Evolutionary conservation across 2,888 invertebrate genomes (phyloP), one percentile per base, ranked within the genome.

Genomic region (Eristalis pertinax): DNA sequence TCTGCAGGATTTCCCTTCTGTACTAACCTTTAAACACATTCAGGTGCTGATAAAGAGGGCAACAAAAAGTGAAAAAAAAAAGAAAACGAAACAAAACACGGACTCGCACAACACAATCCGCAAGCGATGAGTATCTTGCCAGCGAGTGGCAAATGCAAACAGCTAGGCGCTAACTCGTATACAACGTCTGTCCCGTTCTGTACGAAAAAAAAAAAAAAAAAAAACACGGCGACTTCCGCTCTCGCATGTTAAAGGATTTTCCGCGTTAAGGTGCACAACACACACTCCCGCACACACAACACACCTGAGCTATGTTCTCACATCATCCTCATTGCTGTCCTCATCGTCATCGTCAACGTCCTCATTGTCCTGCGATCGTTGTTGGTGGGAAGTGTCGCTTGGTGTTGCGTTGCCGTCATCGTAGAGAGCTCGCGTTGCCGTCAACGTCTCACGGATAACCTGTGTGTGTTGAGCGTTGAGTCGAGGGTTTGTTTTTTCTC

Each of bases 151-250:
- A 65, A 69, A 68, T 32, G n/a, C 64, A 62, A 50, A 67, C 67
- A 73, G 35, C 29, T 35, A 68, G 68, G 43, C 38, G 4, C 10
- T n/a, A n/a, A 50, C 43, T 50, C 43, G 50, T 78, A 82, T 76
- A 74, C 74, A 74, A 35, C 43, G 70, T 67, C 70, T 76, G 81
- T 67, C 43, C 70, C 73, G 76, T 75, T n/a, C 68, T 68, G 56
- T 22, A 77, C 60, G 35, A 75, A 70, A 26, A 67, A 64, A 19
- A 73, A 26, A 19, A 43, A 69, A 43, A 56, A 32, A 68, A 63
- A 72, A 83, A 72, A 77, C 72, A 41, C 43, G 63, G 26, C 84
- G 84, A 87, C 87, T 80, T 87, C 87, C 87, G 82, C 67, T 83
- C 67, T 79, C 60, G 73, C 75, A 79, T 68, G 79, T 73, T 68